phyloP scores from a whole-genome alignment of 2,113 vertebrate species.

The Neolamprologus variostigma region DNA sequence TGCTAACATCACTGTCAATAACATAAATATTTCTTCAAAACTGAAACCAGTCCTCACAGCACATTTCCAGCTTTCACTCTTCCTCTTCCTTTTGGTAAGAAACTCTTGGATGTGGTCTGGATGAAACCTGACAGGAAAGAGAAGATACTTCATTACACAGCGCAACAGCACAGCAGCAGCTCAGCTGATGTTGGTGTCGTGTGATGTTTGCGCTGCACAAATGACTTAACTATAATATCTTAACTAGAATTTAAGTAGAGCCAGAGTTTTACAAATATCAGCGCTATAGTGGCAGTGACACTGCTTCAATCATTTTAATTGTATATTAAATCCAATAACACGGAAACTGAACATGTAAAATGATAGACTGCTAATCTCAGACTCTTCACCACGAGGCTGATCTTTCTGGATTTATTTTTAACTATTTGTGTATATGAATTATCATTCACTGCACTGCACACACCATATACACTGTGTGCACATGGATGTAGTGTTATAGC shows the following conservation, averaged over 20 bases:
- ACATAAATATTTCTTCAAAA: background rate
- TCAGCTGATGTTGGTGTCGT: background rate
- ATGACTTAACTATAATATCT: background rate
- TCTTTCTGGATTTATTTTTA: background rate
- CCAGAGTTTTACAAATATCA: background rate
- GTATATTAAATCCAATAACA: background rate
- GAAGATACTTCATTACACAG: background rate
- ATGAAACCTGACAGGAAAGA: conserved; percentile 81
- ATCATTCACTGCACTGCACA: background rate
- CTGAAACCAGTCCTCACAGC: conserved; percentile 73
- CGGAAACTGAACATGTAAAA: background rate
- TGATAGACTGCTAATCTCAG: background rate
- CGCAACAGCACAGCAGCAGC: background rate
- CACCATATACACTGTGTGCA: background rate
- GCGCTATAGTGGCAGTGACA: rapidly evolving
- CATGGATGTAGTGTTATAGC: background rate
- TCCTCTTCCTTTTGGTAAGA: conserved; percentile 85
- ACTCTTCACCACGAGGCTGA: background rate
- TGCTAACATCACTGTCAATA: background rate
- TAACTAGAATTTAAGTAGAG: background rate
- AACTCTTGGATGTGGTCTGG: conserved; percentile 92
- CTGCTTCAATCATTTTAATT: background rate
- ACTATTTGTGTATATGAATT: background rate
- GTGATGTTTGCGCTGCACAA: background rate
- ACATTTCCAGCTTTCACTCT: conserved; percentile 96